Evolutionary conservation across 1,140 invertebrate species (phyloP).

Genomic region (Nephila pilipes): DNA sequence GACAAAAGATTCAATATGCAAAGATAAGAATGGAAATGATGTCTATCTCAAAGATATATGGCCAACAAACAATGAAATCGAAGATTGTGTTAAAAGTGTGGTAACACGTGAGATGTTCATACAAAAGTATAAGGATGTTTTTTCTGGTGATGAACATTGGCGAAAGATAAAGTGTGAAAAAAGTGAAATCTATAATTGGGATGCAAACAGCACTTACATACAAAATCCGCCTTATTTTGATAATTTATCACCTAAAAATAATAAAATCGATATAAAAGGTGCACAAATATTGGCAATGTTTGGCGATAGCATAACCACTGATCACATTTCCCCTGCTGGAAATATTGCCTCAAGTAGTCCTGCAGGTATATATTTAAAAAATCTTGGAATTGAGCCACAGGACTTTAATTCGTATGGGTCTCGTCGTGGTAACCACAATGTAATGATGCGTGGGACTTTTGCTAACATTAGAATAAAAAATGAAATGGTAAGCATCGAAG

Average conservation of each 20-base stretch:
- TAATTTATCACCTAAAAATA: constrained; percentile 81
- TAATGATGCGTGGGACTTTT: constrained; percentile 84
- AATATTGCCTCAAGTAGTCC: constrained; percentile 83
- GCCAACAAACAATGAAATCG: not conserved
- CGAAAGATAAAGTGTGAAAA: too few relatives aligned
- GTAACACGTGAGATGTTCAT: not conserved
- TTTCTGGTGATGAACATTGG: too few relatives aligned
- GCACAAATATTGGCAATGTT: constrained; percentile 82
- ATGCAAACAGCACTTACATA: constrained; percentile 83
- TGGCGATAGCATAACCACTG: constrained; percentile 82
- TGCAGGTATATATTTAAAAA: constrained; percentile 82
- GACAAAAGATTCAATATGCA: too few relatives aligned
- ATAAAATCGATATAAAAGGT: constrained; percentile 79
- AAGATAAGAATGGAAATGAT: too few relatives aligned
- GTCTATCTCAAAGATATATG: too few relatives aligned
- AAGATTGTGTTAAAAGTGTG: not conserved
- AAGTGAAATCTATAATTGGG: constrained; percentile 81
- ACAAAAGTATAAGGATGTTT: too few relatives aligned
- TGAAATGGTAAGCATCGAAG: constrained; percentile 80
- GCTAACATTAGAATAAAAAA: constrained; percentile 84
- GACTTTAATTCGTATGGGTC: constrained; percentile 85
- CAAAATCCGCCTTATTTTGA: constrained; percentile 84
- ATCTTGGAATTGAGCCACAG: constrained; percentile 81
- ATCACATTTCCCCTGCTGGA: constrained; percentile 84
- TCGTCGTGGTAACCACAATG: constrained; percentile 83